Conservation (phyloP, 2,888 invertebrate genomes). For the Neria commutata region DNA sequence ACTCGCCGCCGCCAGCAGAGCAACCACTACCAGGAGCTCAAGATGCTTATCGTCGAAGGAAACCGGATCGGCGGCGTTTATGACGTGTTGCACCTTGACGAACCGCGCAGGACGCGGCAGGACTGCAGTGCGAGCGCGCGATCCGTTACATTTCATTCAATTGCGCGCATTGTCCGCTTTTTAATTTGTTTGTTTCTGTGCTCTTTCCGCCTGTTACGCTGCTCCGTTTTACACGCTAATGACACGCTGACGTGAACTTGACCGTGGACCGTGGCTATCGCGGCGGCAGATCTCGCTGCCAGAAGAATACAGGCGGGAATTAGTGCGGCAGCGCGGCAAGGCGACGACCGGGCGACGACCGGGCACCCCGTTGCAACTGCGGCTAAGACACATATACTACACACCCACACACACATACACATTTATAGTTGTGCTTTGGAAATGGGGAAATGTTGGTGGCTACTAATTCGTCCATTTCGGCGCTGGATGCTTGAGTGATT, state of each 20-base stretch:
- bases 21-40: constrained; percentile 4
- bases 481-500: constrained; percentile 6
- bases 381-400: neutral
- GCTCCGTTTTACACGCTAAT: constrained; percentile 44
- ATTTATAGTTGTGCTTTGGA: neutral
- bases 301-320: constrained; percentile 7
- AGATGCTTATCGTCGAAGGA: constrained; percentile 41
- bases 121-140: constrained; percentile 10
- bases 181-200: constrained; percentile 23
- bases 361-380: constrained; percentile 14
- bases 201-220: constrained; percentile 2
- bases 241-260: constrained; percentile 56
- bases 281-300: constrained; percentile 31
- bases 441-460: neutral
- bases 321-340: neutral
- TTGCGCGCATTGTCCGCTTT: constrained; percentile 34
- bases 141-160: constrained; percentile 59
- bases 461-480: neutral
- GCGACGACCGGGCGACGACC: no score
- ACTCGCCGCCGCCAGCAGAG: constrained; percentile 42
- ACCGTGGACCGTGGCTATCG: constrained; percentile 61
- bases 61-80: constrained; percentile 30
- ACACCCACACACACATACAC: neutral
- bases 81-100: constrained; percentile 36
- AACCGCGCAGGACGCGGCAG: constrained; percentile 12